These are phyloP conservation scores for Drosophila tropicalis DNA, from an alignment of 1,140 invertebrate genomes.

Conservation along the genomic window DNA sequence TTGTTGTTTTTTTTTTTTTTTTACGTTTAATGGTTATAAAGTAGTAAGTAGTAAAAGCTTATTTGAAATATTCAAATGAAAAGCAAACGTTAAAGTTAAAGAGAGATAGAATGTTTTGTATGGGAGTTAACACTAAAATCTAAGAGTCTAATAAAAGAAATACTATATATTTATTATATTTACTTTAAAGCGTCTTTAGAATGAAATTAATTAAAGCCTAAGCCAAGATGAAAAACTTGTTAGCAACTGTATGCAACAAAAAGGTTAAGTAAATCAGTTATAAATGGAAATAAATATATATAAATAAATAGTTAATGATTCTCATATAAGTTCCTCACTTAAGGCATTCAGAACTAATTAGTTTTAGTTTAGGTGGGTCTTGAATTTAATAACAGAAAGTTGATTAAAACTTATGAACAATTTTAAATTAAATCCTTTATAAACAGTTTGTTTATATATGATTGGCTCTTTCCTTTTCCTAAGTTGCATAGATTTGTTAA, in stretches of 20 bases:
- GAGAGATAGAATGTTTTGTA: conserved; percentile 31
- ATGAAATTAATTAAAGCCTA: neutral
- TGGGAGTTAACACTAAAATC: conserved; percentile 25
- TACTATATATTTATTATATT: conserved; percentile 19
- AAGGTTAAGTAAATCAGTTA: neutral
- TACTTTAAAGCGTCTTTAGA: conserved; percentile 26
- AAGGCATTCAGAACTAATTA: too few relatives aligned
- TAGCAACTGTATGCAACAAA: neutral
- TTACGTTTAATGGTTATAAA: conserved; percentile 53
- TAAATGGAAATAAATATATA: too few relatives aligned
- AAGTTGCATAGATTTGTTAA: too few relatives aligned
- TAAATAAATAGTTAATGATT: too few relatives aligned
- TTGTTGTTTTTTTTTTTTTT: conserved; percentile 16
- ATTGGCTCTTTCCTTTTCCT: too few relatives aligned
- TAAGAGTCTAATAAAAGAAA: conserved; percentile 16
- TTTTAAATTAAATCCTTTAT: too few relatives aligned
- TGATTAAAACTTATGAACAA: too few relatives aligned
- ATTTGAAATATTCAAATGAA: conserved; percentile 29
- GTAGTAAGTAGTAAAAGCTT: conserved; percentile 60
- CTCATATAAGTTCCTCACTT: too few relatives aligned
- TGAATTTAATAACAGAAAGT: too few relatives aligned
- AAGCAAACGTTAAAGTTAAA: conserved; percentile 69
- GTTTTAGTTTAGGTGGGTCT: too few relatives aligned
- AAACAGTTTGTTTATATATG: too few relatives aligned
- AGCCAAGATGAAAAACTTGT: neutral